Evolutionary conservation across 1,140 invertebrate genomes (phyloP).

Genomic region (Drosophila bipectinata): DNA sequence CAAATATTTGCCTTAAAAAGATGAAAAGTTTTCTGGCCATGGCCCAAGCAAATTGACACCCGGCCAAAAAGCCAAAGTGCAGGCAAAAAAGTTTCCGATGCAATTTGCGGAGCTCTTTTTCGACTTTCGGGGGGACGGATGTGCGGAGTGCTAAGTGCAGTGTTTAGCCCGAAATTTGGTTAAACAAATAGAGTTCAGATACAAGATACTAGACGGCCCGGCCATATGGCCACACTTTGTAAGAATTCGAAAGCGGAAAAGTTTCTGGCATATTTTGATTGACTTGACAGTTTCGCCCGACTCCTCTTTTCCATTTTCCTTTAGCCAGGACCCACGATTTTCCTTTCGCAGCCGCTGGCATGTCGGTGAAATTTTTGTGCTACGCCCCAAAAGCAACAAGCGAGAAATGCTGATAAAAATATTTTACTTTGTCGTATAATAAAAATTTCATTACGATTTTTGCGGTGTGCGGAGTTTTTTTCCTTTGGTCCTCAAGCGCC

Average conservation of each 20-base stretch:
- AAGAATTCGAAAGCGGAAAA: slow-evolving; percentile 48
- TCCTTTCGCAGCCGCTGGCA: slow-evolving; percentile 34
- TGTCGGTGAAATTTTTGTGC: slow-evolving; percentile 50
- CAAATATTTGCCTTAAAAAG: slow-evolving; percentile 67
- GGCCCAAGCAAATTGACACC: slow-evolving; percentile 69
- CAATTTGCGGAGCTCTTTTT: slow-evolving; percentile 60
- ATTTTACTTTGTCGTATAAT: slow-evolving; percentile 82
- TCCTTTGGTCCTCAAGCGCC: slow-evolving; percentile 2
- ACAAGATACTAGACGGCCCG: slow-evolving; percentile 32
- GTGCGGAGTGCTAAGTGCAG: slow-evolving; percentile 38
- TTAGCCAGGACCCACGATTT: slow-evolving; percentile 5
- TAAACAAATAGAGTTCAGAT: slow-evolving; percentile 68
- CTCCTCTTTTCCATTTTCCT: background rate
- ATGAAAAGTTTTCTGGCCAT: slow-evolving; percentile 65
- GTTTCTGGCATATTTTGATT: slow-evolving; percentile 75
- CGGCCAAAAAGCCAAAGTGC: slow-evolving; percentile 73
- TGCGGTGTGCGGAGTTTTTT: slow-evolving; percentile 64
- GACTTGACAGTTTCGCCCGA: slow-evolving; percentile 59
- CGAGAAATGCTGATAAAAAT: slow-evolving; percentile 81
- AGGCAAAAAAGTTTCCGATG: slow-evolving; percentile 70
- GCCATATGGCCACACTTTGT: slow-evolving; percentile 38
- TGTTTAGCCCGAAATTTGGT: slow-evolving; percentile 75
- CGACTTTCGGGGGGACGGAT: background rate
- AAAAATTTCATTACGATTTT: slow-evolving; percentile 83
- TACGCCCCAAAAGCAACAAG: slow-evolving; percentile 68